Base-by-base conservation (phyloP, 2,113 vertebrate genomes). In the Xenopus borealis region DNA sequence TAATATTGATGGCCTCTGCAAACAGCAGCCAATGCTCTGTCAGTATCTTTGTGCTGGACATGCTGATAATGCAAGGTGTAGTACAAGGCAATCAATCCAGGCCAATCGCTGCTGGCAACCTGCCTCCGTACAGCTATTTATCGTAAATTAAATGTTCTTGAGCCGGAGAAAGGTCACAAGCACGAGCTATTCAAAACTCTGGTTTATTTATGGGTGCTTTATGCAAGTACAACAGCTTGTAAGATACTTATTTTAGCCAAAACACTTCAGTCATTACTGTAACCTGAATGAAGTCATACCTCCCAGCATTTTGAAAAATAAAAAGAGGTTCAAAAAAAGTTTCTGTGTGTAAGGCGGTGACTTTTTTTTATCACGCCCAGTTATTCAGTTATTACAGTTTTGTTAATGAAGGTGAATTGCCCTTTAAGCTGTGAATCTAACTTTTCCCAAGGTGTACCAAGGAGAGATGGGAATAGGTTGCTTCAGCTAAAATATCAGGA, bases 1-100 rank as follows among this genome's bases (percentile, higher is more conserved):
- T n/a, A 65, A 65, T 65, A 65, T 46, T 46, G 33, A 65, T 65
- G 63, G n/a, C n/a, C n/a, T n/a, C n/a, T n/a, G n/a, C n/a, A n/a
- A n/a, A 2, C 33, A 17, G 27, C 62, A 45, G 30, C 33, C 62
- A 65, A 65, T n/a, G 44, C 33, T 65, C 17, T 40, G 8, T 40
- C 62, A 14, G 27, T 63, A 40, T 63, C 62, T 16, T 63, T 40
- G 13, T 27, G 9, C 62, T 17, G 62, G 62, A 63, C 63, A 50
- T 65, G 63, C 63, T 65, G 63, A 65, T 65, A 65, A 65, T 44
- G 40, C 63, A 65, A 45, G 45, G 63, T 46, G 33, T 65, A 46
- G 40, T 17, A 65, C 40, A 18, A 10, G 44, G 63, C 63, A 65
- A 65, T 65, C 63, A 65, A 65, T 65, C 16, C 33, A n/a, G 18